These are phyloP conservation scores for Eptatretus atami DNA, from an alignment of 2,797 vertebrate species.

Conservation along the genomic window DNA sequence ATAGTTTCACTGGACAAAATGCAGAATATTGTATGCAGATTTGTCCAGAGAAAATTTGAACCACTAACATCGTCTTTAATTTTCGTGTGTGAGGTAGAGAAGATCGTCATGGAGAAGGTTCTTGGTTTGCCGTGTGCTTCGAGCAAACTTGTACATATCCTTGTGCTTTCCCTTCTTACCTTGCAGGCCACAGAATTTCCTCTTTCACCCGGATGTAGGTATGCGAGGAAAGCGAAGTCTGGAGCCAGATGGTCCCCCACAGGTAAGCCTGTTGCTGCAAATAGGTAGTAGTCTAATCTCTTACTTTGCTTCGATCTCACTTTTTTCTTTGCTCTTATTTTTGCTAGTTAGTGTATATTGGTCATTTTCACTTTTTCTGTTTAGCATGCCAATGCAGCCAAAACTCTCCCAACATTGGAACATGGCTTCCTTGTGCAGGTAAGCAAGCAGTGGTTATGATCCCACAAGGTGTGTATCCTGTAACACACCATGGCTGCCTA, in stretches of 20 bases:
- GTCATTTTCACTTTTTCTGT: slow-evolving; percentile 17
- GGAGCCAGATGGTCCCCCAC: slow-evolving; percentile 38
- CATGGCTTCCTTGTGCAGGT: slow-evolving; percentile 96
- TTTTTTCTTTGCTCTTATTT: slow-evolving; percentile 7
- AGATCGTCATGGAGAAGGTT: too few species aligned
- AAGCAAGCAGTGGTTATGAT: slow-evolving; percentile 9
- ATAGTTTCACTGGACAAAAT: too few species aligned
- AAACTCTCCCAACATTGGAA: slow-evolving; percentile 88
- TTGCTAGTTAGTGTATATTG: not conserved
- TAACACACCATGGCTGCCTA: too few species aligned
- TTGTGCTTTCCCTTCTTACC: not conserved
- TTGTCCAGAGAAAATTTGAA: too few species aligned
- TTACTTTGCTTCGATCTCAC: not conserved
- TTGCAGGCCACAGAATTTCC: slow-evolving; percentile 41
- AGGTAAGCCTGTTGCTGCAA: slow-evolving; percentile 11
- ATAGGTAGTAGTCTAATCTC: not conserved
- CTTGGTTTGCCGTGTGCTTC: too few species aligned
- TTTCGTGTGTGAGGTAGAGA: too few species aligned
- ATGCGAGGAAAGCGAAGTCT: slow-evolving; percentile 44
- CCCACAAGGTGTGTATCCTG: too few species aligned
- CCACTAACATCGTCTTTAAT: too few species aligned
- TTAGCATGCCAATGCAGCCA: slow-evolving; percentile 93
- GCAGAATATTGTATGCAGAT: too few species aligned
- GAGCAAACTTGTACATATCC: too few species aligned
- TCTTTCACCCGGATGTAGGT: slow-evolving; percentile 44